Percentiles rank a stretch among this genome's conserved stretches.
Conservation (phyloP, 53 echinoderm and acorn worm genomes). For the Holothuria scabra region DNA sequence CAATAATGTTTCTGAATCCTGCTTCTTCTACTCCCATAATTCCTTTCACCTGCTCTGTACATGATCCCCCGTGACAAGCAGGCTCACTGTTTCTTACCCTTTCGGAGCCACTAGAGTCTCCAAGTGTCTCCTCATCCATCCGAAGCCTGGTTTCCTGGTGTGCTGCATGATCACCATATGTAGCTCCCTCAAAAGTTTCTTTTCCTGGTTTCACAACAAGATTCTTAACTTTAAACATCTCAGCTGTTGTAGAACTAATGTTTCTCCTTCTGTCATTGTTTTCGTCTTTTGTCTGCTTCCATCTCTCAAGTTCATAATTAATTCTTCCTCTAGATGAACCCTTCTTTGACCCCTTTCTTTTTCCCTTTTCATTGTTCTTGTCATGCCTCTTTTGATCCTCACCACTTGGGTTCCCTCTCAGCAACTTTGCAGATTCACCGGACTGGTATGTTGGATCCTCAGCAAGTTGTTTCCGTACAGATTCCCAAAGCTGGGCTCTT, state of each 20-base stretch:
- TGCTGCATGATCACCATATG: background rate
- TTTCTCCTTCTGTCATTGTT: no score
- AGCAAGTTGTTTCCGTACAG: background rate
- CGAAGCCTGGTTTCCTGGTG: background rate
- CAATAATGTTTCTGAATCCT: no score
- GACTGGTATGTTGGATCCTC: background rate
- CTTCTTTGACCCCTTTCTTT: background rate
- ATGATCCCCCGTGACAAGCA: no score
- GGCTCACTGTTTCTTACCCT: no score
- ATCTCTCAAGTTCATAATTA: no score
- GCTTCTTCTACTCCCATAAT: no score
- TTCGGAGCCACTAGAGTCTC: background rate
- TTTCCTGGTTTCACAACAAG: no score
- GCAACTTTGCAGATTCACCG: background rate
- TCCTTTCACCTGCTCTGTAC: no score
- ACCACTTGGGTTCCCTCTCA: background rate
- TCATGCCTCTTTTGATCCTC: background rate
- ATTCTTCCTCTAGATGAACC: conserved; percentile 12
- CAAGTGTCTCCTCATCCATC: background rate
- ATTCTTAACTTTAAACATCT: no score
- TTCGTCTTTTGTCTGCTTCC: no score
- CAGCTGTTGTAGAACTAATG: no score
- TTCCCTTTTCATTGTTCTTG: background rate
- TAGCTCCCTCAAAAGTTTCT: background rate
- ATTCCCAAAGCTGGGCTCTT: background rate